phyloP scores from a whole-genome alignment of 2,797 vertebrate species.

The Allobates femoralis region DNA sequence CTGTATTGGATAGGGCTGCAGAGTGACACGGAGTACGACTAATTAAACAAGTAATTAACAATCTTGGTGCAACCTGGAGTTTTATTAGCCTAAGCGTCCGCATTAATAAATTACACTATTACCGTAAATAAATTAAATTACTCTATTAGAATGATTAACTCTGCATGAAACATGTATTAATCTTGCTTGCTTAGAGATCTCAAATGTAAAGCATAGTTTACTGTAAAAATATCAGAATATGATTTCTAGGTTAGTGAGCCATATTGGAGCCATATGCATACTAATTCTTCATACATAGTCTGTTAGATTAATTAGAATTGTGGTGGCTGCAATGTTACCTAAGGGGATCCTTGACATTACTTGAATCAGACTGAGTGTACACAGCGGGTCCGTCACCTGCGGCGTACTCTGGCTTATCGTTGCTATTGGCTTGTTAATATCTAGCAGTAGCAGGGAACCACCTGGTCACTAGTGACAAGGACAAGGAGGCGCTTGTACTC shows the following conservation, averaged over 20 bases:
- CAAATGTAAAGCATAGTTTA: not conserved
- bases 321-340: constrained; percentile 5
- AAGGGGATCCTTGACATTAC: constrained; percentile 5
- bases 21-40: too few relatives aligned
- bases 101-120: not conserved
- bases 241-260: not conserved
- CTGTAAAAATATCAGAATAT: not conserved
- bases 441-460: not conserved
- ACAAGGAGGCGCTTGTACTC: not conserved
- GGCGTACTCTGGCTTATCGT: not conserved
- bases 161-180: not conserved
- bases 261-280: not conserved
- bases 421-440: constrained; percentile 14
- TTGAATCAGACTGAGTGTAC: not conserved
- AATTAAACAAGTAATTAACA: too few relatives aligned
- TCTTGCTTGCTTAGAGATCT: not conserved
- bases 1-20: not conserved
- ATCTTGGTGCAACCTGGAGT: not conserved
- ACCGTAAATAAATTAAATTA: not conserved
- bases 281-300: not conserved
- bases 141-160: not conserved
- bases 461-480: constrained; percentile 12
- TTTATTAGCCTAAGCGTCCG: not conserved
- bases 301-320: constrained; percentile 5
- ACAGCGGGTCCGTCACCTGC: not conserved